Base-by-base conservation (phyloP, 2,113 vertebrate genomes). In the Fregetta grallaria region DNA sequence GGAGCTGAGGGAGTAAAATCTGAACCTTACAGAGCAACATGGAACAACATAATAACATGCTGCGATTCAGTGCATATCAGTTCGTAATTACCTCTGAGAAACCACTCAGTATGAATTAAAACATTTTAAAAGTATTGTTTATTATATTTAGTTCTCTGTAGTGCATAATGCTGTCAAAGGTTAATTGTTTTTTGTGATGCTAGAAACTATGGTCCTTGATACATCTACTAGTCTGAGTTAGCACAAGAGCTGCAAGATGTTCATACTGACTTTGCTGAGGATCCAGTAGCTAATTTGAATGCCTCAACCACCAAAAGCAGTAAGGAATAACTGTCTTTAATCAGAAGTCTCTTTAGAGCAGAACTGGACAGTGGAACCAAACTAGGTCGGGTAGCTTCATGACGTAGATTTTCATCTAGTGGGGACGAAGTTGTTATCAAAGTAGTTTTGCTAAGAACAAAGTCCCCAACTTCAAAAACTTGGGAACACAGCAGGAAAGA, bases 381-480 rank as follows among this genome's bases (percentile, higher is more conserved):
- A 67, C 6, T 90, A 83, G 34, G 36, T 86, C 11, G 1, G 36
- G n/a, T 27, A 40, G 49, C 32, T 89, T 55, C 13, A 4, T 26
- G 67, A 20, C 3, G 23, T 10, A 59, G 44, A 76, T 96, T 61
- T 23, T 86, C 65, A 30, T 47, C 53, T 55, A 19, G 79, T 38
- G 61, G 93, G 94, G 75, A 65, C 50, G 29, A 42, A 92, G 86
- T 74, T 96, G 80, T 89, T 88, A 59, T 96, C 95, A 86, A 90
- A 94, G 83, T 91, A 75, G 70, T 92, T 97, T 94, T 89, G 29
- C 56, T 23, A 49, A 81, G 95, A 97, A 97, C 94, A 95, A 98
- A 98, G 96, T 92, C 67, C 53, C 56, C 26, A 15, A 63, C 91
- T 96, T 97, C 88, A 90, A 44, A 94, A 96, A 66, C 68, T 34